These are phyloP conservation scores for Rhinella marina DNA, from an alignment of 2,797 vertebrate genomes.

Conservation along the genomic window DNA sequence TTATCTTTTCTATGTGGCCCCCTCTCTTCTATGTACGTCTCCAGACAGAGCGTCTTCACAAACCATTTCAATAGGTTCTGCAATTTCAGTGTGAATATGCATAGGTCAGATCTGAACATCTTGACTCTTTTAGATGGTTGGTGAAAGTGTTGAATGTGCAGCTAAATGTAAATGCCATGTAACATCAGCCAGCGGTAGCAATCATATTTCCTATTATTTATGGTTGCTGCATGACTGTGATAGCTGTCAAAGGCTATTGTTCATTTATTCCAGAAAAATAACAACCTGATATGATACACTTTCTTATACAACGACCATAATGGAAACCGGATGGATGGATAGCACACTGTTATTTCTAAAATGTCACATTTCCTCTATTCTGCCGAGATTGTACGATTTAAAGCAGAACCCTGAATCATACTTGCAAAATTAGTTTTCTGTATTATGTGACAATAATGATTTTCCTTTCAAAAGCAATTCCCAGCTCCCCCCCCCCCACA, in stretches of 20 bases:
- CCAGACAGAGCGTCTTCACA: neutral
- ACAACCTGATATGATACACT: constrained; percentile 19
- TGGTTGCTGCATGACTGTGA: constrained; percentile 14
- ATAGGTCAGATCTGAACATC: neutral
- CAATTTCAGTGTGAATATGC: neutral
- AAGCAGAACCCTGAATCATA: neutral
- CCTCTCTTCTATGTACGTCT: no score
- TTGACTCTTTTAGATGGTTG: neutral
- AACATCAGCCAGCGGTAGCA: neutral
- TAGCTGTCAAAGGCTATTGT: constrained; percentile 27
- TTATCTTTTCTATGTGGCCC: no score
- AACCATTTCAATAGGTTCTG: neutral
- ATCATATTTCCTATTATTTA: neutral
- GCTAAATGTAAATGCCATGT: constrained; percentile 15
- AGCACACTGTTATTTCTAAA: constrained; percentile 1
- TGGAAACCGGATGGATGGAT: constrained; percentile 7
- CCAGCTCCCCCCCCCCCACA: neutral
- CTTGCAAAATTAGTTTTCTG: neutral
- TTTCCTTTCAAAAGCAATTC: neutral
- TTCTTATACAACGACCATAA: constrained; percentile 11
- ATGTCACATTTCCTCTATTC: constrained; percentile 6
- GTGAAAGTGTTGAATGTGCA: neutral
- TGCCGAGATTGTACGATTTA: neutral
- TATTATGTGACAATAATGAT: neutral
- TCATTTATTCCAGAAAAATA: constrained; percentile 8